These are phyloP conservation scores for Zoanthus sansibaricus DNA, from an alignment of 92 coral and sea anemone genomes.

Conservation along the genomic window DNA sequence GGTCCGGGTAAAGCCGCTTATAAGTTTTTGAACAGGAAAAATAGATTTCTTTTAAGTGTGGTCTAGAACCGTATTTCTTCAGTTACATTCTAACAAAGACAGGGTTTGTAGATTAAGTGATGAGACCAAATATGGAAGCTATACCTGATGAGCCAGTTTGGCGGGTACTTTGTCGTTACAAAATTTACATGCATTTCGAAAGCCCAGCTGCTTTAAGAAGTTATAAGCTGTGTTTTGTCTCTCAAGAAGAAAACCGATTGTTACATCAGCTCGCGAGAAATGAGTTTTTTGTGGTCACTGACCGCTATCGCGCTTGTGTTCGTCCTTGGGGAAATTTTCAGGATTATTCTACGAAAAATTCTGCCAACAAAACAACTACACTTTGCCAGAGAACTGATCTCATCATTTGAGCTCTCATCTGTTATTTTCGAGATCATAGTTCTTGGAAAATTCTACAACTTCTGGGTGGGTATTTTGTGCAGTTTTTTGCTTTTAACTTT, in stretches of 20 bases:
- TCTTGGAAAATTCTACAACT: slow-evolving; percentile 84
- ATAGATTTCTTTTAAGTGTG: too few relatives aligned
- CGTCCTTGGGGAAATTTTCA: slow-evolving; percentile 71
- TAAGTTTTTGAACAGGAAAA: too few relatives aligned
- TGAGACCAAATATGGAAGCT: not conserved
- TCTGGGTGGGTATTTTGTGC: slow-evolving; percentile 65
- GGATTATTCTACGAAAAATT: slow-evolving; percentile 52
- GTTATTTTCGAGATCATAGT: slow-evolving; percentile 87
- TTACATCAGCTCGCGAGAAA: slow-evolving; percentile 5
- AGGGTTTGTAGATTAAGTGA: not conserved
- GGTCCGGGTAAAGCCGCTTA: too few relatives aligned
- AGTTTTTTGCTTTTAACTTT: slow-evolving; percentile 72
- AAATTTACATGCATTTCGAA: not conserved
- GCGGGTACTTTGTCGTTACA: slow-evolving; percentile 29
- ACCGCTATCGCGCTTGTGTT: slow-evolving; percentile 68
- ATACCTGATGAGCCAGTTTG: slow-evolving; percentile 5
- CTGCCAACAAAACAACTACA: slow-evolving; percentile 49
- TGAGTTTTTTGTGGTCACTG: slow-evolving; percentile 81
- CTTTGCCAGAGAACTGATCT: slow-evolving; percentile 78
- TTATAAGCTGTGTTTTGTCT: not conserved
- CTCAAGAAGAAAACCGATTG: not conserved
- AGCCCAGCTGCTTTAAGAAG: not conserved
- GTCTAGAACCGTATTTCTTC: too few relatives aligned
- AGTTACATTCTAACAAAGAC: too few relatives aligned
- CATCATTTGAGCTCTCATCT: slow-evolving; percentile 87